Base-by-base conservation (phyloP, 2,888 invertebrate genomes). In the Tipula vernalis region DNA sequence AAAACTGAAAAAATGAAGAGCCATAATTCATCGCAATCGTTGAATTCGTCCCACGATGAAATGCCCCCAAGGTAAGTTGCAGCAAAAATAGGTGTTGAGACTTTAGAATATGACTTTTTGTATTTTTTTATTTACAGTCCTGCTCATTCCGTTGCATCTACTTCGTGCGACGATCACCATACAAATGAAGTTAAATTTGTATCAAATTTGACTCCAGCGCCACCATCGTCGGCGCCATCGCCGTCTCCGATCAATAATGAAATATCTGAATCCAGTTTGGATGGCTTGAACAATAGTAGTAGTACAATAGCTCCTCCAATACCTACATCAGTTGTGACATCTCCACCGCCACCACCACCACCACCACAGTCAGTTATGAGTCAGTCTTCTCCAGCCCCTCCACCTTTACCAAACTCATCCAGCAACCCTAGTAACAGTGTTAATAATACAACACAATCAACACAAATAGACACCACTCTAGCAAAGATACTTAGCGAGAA, bases 131-230 rank as follows among this genome's bases (percentile, higher is more conserved):
- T 28, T 71, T 44, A 42, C 90, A 95, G 95, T 89, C 95, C 95
- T 0, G 94, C 95, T 36, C 93, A 94, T 12, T 95, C 95, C 0
- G 94, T 94, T 89, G 95, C 95, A 87, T 95, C 95, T 0, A 94
- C 94, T 2, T 94, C 95, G 0, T 93, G 92, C 89, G 93, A 93
- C 89, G 93, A 93, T 86, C 91, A 91, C 86, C 91, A 91, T 88
- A 91, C 91, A 8, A 89, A 90, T 47, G 91, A 91, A 88, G 90
- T 89, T 87, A 86, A 86, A 51, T 57, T 57, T 57, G 44, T 51
- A 3, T 6, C 83, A 86, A 84, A 51, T 86, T 28, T 86, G 57
- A 86, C 87, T 83, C 83, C 87, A 51, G 47, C 36, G 5, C 36
- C 87, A 86, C 83, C 86, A 86, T 51, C 15, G 47, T 86, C 28